Percentiles rank a stretch among this genome's conserved stretches.
Conservation (phyloP, 1,140 invertebrate species). For the Aphaenogaster rudis region DNA sequence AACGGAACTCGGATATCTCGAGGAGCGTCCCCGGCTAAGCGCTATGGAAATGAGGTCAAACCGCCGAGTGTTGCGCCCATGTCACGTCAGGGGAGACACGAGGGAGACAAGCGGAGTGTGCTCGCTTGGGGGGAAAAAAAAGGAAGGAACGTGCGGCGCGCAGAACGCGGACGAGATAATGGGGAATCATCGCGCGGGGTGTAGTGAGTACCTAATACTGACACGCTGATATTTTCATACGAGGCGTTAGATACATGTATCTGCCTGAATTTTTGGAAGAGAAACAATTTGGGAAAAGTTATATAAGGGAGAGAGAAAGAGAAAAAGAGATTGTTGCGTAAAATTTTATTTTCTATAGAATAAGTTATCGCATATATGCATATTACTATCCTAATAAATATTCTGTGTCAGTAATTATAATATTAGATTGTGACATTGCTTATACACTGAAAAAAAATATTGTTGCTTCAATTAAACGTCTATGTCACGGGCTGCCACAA, state of each 20-base stretch:
- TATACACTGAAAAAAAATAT: background rate
- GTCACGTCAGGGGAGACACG: conserved; percentile 58
- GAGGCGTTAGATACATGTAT: background rate
- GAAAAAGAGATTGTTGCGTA: background rate
- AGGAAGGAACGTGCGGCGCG: conserved; percentile 16
- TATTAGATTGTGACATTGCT: background rate
- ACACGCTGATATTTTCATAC: background rate
- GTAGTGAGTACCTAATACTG: conserved; percentile 13
- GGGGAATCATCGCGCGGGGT: conserved; percentile 67
- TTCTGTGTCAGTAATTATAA: background rate
- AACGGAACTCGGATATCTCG: conserved; percentile 80
- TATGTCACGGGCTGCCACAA: too few species aligned
- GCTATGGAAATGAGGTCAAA: conserved; percentile 83
- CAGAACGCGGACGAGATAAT: conserved; percentile 72
- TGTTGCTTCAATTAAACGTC: too few species aligned
- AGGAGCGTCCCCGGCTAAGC: conserved; percentile 61
- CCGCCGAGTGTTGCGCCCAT: conserved; percentile 63
- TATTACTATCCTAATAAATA: background rate
- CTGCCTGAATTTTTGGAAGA: background rate
- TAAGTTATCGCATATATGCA: background rate
- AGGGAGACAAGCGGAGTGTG: conserved; percentile 23
- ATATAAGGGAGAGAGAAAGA: background rate
- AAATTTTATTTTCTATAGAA: background rate
- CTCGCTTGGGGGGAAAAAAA: conserved; percentile 20
- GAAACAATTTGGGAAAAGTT: too few species aligned